A percentile compares a stretch with the other conserved stretches of the same genome.
Evolutionary conservation across 1,140 invertebrate genomes (phyloP).

Genomic region (Vanessa tameamea): DNA sequence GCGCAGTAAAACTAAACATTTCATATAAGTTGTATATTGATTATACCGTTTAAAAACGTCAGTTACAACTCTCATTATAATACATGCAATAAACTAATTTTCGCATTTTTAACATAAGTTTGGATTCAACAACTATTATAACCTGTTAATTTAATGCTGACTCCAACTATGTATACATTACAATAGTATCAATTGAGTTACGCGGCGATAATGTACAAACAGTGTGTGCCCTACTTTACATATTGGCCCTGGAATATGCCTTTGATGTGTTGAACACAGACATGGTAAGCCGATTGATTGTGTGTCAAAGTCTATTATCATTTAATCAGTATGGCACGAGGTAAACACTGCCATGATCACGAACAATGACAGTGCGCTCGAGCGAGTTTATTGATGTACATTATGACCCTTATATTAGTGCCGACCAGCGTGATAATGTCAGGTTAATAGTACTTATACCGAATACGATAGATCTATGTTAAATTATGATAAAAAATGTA

Average conservation of each 20-base stretch:
- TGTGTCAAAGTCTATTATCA: slow-evolving; percentile 34
- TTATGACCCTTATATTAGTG: background rate
- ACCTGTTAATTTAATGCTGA: no score
- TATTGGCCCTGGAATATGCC: background rate
- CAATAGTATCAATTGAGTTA: no score
- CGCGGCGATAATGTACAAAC: background rate
- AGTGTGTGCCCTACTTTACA: slow-evolving; percentile 2
- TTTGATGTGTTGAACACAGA: slow-evolving; percentile 24
- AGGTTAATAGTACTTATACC: background rate
- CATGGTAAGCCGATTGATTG: slow-evolving; percentile 34
- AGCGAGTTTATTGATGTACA: background rate
- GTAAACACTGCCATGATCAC: slow-evolving; percentile 17
- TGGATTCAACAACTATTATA: no score
- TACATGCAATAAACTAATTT: no score
- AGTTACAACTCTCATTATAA: no score
- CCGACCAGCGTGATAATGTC: background rate
- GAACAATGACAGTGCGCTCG: slow-evolving; percentile 5
- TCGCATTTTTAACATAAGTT: no score
- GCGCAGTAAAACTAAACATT: no score
- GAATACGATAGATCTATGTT: no score
- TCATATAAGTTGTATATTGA: no score
- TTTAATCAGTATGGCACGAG: slow-evolving; percentile 29
- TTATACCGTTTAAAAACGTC: no score
- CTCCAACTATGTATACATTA: no score
- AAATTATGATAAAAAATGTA: no score